Evolutionary conservation across 2,888 invertebrate species (phyloP).

Genomic region (Cordylochernes scorpioides): DNA sequence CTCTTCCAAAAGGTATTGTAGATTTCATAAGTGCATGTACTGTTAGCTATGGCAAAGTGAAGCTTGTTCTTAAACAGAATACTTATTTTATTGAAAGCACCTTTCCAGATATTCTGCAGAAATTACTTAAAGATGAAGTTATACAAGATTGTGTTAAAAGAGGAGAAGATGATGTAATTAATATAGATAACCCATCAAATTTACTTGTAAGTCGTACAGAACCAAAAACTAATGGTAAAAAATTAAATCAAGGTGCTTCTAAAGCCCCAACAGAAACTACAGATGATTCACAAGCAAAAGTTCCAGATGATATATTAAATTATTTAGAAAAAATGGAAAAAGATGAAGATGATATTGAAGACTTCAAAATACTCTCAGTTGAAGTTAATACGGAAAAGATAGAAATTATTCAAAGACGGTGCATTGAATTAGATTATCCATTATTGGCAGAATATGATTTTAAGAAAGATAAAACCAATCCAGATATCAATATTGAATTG

Average conservation of each 20-base stretch:
- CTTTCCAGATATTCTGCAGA: slow-evolving; percentile 76
- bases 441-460: slow-evolving; percentile 95
- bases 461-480: slow-evolving; percentile 77
- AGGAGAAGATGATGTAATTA: slow-evolving; percentile 23
- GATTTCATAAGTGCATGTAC: slow-evolving; percentile 80
- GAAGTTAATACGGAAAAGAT: slow-evolving; percentile 83
- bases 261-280: neutral
- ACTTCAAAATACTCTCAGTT: slow-evolving; percentile 58
- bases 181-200: slow-evolving; percentile 1
- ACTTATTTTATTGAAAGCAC: slow-evolving; percentile 80
- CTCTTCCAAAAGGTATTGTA: slow-evolving; percentile 73
- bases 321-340: slow-evolving; percentile 85
- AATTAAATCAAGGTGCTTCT: neutral
- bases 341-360: slow-evolving; percentile 61
- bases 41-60: slow-evolving; percentile 89
- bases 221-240: neutral
- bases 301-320: slow-evolving; percentile 80
- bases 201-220: no score
- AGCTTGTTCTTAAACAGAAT: slow-evolving; percentile 89
- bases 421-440: slow-evolving; percentile 91
- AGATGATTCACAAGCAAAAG: slow-evolving; percentile 18
- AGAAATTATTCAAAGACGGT: slow-evolving; percentile 80
- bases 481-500: slow-evolving; percentile 61
- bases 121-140: slow-evolving; percentile 68
- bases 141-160: slow-evolving; percentile 69